Conservation (phyloP, 2,888 invertebrate genomes). For the Phalera bucephala region DNA sequence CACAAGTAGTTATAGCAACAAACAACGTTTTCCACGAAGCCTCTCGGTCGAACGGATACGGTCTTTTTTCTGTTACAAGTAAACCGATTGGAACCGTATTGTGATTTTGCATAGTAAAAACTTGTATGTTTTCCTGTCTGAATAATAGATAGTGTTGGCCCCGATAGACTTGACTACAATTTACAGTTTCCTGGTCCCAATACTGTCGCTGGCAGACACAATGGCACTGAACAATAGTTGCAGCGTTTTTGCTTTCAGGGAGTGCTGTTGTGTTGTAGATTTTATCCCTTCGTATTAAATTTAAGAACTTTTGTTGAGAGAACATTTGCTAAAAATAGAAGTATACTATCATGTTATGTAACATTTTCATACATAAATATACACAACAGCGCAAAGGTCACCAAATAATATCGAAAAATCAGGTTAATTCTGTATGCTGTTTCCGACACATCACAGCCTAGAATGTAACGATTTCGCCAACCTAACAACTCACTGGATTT, state of each 20-base stretch:
- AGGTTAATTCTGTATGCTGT: too few species aligned
- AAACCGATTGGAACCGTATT: conserved; percentile 6
- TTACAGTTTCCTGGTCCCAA: neutral
- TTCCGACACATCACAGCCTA: too few species aligned
- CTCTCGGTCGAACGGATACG: neutral
- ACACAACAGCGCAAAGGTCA: too few species aligned
- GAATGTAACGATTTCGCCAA: too few species aligned
- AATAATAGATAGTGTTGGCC: neutral
- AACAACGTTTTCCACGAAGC: neutral
- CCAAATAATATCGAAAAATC: too few species aligned
- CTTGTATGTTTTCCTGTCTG: neutral
- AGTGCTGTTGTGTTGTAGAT: neutral
- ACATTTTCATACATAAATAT: too few species aligned
- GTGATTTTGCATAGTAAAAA: conserved; percentile 1
- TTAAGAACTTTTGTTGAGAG: neutral
- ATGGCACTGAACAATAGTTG: neutral
- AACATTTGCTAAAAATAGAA: too few species aligned
- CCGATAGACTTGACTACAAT: neutral
- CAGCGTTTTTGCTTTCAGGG: neutral
- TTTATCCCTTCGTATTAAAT: neutral
- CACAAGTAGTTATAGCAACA: neutral
- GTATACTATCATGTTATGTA: too few species aligned
- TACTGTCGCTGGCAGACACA: neutral
- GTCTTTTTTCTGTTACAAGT: conserved; percentile 1
- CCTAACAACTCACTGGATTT: too few species aligned